Percentiles rank a stretch among this genome's conserved stretches.
These are phyloP conservation scores for Melanophora roralis DNA, from an alignment of 2,888 invertebrate species.

Conservation along the genomic window DNA sequence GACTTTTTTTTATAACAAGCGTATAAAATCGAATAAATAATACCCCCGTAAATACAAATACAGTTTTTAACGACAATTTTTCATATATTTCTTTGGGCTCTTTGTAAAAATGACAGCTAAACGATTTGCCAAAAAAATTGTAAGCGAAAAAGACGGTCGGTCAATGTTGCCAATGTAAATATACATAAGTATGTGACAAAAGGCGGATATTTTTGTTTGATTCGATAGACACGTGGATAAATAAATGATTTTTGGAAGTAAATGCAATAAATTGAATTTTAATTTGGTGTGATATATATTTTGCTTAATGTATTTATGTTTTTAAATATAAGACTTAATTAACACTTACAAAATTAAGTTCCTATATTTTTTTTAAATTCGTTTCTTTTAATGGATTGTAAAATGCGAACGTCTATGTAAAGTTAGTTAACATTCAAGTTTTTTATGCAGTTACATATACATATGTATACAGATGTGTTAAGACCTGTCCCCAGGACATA, in stretches of 20 bases:
- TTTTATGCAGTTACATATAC: not conserved
- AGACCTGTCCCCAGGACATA: conserved; percentile 51
- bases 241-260: conserved; percentile 29
- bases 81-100: conserved; percentile 22
- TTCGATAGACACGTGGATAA: conserved; percentile 49
- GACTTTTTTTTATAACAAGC: conserved; percentile 49
- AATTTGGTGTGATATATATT: not conserved
- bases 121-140: conserved; percentile 6
- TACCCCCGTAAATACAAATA: conserved; percentile 29
- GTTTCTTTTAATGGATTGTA: too few relatives aligned
- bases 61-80: conserved; percentile 7
- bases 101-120: conserved; percentile 46
- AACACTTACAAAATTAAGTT: too few relatives aligned
- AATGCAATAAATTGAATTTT: conserved; percentile 9
- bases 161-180: conserved; percentile 53
- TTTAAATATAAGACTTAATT: too few relatives aligned
- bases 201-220: conserved; percentile 38
- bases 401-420: too few relatives aligned
- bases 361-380: not conserved
- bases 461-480: conserved; percentile 15
- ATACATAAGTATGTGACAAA: conserved; percentile 24
- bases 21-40: conserved; percentile 53
- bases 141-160: conserved; percentile 1
- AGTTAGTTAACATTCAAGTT: conserved; percentile 12
- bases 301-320: too few relatives aligned